These are phyloP conservation scores for Oscheius sp. DNA, from an alignment of 2,888 invertebrate species.

Conservation along the genomic window DNA sequence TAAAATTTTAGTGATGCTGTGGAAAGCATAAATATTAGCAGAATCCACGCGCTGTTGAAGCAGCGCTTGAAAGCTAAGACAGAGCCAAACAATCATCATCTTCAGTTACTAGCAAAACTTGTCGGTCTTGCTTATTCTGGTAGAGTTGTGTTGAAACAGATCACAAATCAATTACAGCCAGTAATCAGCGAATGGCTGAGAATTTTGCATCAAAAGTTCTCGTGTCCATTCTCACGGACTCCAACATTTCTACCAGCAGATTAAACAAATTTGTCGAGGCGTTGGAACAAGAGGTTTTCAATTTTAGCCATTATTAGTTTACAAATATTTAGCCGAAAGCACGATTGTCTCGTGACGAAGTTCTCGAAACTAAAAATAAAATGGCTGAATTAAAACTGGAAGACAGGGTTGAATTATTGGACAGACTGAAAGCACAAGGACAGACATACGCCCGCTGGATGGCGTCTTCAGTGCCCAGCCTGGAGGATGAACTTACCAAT, in stretches of 20 bases:
- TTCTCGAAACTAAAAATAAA: slow-evolving; percentile 10
- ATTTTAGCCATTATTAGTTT: neutral
- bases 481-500: slow-evolving; percentile 17
- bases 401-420: slow-evolving; percentile 10
- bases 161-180: neutral
- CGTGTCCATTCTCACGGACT: neutral
- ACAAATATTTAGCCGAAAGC: slow-evolving; percentile 1
- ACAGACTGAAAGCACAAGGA: slow-evolving; percentile 28
- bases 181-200: too few species aligned
- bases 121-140: slow-evolving; percentile 15
- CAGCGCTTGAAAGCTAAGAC: slow-evolving; percentile 6
- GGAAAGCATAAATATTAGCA: slow-evolving; percentile 2
- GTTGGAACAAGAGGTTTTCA: slow-evolving; percentile 10
- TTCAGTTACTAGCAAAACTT: slow-evolving; percentile 2
- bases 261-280: neutral
- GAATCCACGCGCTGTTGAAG: slow-evolving; percentile 8
- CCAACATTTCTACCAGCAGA: neutral
- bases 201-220: slow-evolving; percentile 4
- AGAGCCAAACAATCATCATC: neutral
- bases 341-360: slow-evolving; percentile 10
- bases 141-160: neutral
- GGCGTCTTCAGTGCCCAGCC: neutral
- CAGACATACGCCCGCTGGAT: slow-evolving; percentile 21
- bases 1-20: slow-evolving; percentile 3
- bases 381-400: neutral